Evolutionary conservation across 2,888 invertebrate species (phyloP).

Genomic region (Hedya salicella): DNA sequence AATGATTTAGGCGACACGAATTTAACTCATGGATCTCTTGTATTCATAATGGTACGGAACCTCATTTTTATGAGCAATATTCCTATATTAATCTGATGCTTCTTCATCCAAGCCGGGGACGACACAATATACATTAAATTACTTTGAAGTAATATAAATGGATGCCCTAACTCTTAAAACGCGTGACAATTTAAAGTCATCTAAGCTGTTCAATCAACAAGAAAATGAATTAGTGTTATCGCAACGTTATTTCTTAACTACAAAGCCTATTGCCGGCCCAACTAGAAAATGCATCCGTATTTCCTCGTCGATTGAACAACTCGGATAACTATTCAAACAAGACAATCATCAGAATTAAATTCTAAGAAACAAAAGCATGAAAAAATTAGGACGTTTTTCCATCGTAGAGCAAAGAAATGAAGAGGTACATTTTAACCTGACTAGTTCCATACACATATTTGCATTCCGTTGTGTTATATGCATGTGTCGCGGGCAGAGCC

Average conservation of each 20-base stretch:
- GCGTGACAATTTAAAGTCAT: conserved; percentile 33
- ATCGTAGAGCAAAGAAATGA: conserved; percentile 45
- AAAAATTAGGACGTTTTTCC: conserved; percentile 17
- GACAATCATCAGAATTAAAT: conserved; percentile 30
- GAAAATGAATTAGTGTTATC: conserved; percentile 15
- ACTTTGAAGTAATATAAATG: conserved; percentile 51
- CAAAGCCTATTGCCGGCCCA: conserved; percentile 31
- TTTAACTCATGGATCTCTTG: neutral
- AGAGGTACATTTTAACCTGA: conserved; percentile 75
- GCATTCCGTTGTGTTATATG: conserved; percentile 68
- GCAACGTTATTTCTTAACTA: conserved; percentile 17
- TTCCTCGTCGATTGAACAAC: conserved; percentile 27
- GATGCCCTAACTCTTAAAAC: conserved; percentile 46
- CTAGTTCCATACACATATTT: conserved; percentile 79
- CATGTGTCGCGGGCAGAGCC: conserved; percentile 9
- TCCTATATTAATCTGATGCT: conserved; percentile 42
- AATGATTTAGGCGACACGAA: conserved; percentile 9
- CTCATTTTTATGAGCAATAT: conserved; percentile 39
- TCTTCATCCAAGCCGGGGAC: conserved; percentile 65
- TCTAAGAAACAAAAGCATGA: conserved; percentile 40
- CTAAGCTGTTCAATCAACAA: conserved; percentile 30
- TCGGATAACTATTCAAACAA: conserved; percentile 24
- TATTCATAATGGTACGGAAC: conserved; percentile 41
- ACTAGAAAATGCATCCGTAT: conserved; percentile 29
- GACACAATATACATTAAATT: conserved; percentile 76